Percentiles rank a stretch among this genome's conserved stretches.
These are phyloP conservation scores for Pollenia amentaria DNA, from an alignment of 2,888 invertebrate species.

Conservation along the genomic window DNA sequence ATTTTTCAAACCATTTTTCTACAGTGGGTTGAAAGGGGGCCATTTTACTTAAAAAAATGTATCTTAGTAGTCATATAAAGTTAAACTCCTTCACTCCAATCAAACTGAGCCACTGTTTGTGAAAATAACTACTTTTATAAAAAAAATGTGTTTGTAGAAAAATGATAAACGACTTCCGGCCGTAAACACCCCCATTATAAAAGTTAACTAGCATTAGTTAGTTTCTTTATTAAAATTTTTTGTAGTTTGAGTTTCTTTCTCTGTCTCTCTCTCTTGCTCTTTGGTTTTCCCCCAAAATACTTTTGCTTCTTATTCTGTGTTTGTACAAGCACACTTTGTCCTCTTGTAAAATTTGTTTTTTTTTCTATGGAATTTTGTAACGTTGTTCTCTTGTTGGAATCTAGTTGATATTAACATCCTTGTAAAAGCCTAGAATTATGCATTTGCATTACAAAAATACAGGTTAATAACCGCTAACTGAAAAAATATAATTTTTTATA, in stretches of 20 bases:
- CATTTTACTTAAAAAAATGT: too few relatives aligned
- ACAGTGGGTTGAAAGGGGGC: constrained; percentile 38
- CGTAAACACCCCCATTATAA: constrained; percentile 58
- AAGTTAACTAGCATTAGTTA: constrained; percentile 49
- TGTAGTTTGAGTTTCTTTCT: not conserved
- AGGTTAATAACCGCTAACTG: constrained; percentile 70
- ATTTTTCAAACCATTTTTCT: constrained; percentile 1
- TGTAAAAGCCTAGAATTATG: constrained; percentile 50
- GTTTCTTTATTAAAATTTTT: constrained; percentile 16
- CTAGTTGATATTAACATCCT: constrained; percentile 46
- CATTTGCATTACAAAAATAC: constrained; percentile 30
- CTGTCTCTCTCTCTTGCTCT: not conserved
- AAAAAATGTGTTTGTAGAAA: constrained; percentile 47
- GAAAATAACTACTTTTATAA: not conserved
- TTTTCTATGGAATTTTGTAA: not conserved
- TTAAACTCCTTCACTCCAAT: not conserved
- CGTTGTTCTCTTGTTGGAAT: constrained; percentile 33
- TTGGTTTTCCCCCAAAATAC: constrained; percentile 2
- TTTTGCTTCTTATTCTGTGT: constrained; percentile 3
- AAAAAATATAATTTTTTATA: constrained; percentile 36
- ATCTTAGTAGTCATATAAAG: too few relatives aligned
- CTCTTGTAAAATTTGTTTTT: constrained; percentile 29
- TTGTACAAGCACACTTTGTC: constrained; percentile 40
- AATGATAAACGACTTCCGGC: constrained; percentile 72
- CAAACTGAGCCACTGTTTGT: constrained; percentile 28